Percentiles rank a stretch among this genome's conserved stretches.
Evolutionary conservation across 2,888 invertebrate genomes (phyloP).

Genomic region (Cordilura impudica): DNA sequence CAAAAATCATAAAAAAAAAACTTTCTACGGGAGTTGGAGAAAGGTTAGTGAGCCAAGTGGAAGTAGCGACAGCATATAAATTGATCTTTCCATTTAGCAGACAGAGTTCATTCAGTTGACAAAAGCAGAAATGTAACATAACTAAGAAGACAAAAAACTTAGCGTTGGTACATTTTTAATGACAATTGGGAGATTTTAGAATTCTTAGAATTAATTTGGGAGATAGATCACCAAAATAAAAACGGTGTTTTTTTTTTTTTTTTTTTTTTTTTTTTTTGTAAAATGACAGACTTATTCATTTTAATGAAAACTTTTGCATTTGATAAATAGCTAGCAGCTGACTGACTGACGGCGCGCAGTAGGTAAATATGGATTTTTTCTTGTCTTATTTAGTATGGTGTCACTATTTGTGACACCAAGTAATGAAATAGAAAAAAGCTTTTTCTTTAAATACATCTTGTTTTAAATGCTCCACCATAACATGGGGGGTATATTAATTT

Average conservation of each 20-base stretch:
- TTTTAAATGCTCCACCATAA: neutral
- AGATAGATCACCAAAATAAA: neutral
- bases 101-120: slow-evolving; percentile 11
- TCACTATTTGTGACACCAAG: too few species aligned
- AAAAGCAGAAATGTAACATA: neutral
- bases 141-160: neutral
- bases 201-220: slow-evolving; percentile 14
- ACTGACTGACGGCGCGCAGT: neutral
- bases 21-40: neutral
- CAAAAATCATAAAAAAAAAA: neutral
- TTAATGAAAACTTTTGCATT: neutral
- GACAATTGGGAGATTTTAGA: slow-evolving; percentile 11
- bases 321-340: slow-evolving; percentile 7
- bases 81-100: neutral
- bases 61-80: neutral
- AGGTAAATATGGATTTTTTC: too few species aligned
- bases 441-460: too few species aligned
- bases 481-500: too few species aligned
- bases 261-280: too few species aligned
- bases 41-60: neutral
- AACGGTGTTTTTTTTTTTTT: too few species aligned
- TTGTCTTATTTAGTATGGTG: too few species aligned
- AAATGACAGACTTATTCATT: neutral
- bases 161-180: slow-evolving; percentile 29
- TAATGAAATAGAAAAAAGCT: too few species aligned